Evolutionary conservation across 1,140 invertebrate species (phyloP).

Genomic region (Thaumetopoea pityocampa): DNA sequence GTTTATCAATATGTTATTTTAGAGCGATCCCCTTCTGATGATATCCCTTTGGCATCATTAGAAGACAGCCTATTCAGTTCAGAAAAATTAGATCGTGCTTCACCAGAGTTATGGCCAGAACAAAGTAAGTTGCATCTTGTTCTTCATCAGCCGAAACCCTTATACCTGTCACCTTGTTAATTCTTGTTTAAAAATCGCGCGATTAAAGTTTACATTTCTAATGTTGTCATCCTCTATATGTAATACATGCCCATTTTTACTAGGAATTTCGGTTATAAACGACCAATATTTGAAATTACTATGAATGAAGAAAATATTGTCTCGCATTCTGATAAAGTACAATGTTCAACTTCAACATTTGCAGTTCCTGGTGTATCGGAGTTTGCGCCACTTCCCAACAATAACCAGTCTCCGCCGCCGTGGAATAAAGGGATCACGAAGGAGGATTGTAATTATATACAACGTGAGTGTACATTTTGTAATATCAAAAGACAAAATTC

Average conservation of each 20-base stretch:
- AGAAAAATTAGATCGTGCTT: conserved; percentile 92
- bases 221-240: conserved; percentile 50
- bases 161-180: conserved; percentile 12
- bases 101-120: conserved; percentile 95
- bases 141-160: background rate
- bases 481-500: background rate
- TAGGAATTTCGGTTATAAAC: conserved; percentile 56
- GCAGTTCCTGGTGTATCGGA: conserved; percentile 86
- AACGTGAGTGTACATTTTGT: conserved; percentile 77
- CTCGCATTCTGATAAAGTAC: conserved; percentile 32
- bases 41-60: conserved; percentile 75
- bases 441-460: conserved; percentile 83
- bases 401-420: conserved; percentile 68
- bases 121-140: conserved; percentile 82
- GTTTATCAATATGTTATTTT: conserved; percentile 25
- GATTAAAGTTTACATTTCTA: conserved; percentile 40
- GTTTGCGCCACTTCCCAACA: conserved; percentile 78
- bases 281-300: conserved; percentile 52
- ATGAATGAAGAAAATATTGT: conserved; percentile 50
- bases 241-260: conserved; percentile 15
- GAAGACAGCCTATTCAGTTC: conserved; percentile 86
- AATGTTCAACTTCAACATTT: conserved; percentile 58
- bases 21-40: conserved; percentile 63
- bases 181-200: conserved; percentile 69
- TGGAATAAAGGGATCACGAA: conserved; percentile 77